These are phyloP conservation scores for Araneus ventricosus DNA, from an alignment of 1,140 invertebrate genomes.

Conservation along the genomic window DNA sequence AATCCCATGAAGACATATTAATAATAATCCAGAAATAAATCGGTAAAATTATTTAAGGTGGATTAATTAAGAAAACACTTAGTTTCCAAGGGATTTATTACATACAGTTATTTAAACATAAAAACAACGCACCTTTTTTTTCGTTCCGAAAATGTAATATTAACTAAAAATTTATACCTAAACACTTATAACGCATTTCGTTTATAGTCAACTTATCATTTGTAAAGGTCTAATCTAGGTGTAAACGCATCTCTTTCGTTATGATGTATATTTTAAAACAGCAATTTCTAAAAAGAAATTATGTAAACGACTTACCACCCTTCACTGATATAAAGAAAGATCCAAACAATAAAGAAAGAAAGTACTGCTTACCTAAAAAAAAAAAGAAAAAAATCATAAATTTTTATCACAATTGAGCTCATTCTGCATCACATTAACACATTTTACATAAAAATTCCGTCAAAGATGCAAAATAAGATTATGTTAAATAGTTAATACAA, in stretches of 20 bases:
- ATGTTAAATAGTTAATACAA: not conserved
- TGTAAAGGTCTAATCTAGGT: not conserved
- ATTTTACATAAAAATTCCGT: not conserved
- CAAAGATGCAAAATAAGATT: not conserved
- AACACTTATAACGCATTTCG: too few relatives aligned
- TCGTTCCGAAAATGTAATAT: too few relatives aligned
- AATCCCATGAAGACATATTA: too few relatives aligned
- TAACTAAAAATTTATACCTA: too few relatives aligned
- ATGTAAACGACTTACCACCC: not conserved
- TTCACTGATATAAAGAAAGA: not conserved
- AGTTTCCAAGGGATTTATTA: too few relatives aligned
- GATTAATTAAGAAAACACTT: too few relatives aligned
- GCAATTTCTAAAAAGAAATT: not conserved
- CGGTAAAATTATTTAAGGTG: too few relatives aligned
- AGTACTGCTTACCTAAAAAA: not conserved
- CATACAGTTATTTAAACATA: too few relatives aligned
- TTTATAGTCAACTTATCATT: not conserved
- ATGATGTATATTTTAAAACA: not conserved
- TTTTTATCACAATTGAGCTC: not conserved
- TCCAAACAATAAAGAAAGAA: not conserved
- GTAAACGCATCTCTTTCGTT: not conserved
- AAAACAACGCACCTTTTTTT: too few relatives aligned
- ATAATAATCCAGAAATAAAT: too few relatives aligned
- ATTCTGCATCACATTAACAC: too few relatives aligned
- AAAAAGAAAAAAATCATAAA: not conserved